Evolutionary conservation across 1,140 invertebrate genomes (phyloP).

Genomic region (Chironomus tepperi): DNA sequence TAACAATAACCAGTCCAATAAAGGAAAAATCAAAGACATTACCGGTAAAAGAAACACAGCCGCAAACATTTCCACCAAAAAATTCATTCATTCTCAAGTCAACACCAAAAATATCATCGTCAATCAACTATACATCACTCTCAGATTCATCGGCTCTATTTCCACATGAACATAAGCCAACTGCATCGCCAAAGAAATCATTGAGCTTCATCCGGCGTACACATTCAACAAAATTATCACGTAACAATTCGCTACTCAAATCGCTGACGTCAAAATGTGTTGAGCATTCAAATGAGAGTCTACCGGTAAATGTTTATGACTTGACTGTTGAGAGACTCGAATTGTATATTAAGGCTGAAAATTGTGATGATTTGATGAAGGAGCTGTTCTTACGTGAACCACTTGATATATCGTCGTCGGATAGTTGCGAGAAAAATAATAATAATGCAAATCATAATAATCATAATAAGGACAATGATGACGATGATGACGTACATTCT

Average conservation of each 20-base stretch:
- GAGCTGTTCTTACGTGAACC: constrained; percentile 32
- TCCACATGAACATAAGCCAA: background rate
- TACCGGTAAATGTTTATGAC: constrained; percentile 31
- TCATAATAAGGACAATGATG: constrained; percentile 31
- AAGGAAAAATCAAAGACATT: constrained; percentile 50
- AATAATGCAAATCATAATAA: constrained; percentile 25
- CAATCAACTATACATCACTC: constrained; percentile 26
- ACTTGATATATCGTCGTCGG: background rate
- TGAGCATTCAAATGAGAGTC: constrained; percentile 32
- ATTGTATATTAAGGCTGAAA: constrained; percentile 37
- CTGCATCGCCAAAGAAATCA: constrained; percentile 40
- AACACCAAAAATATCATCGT: constrained; percentile 32
- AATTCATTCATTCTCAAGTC: constrained; percentile 39
- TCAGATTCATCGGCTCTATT: constrained; percentile 31
- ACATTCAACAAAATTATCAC: constrained; percentile 59
- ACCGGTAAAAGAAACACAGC: constrained; percentile 34
- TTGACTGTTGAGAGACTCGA: constrained; percentile 35
- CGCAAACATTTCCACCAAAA: constrained; percentile 35
- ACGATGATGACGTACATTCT: constrained; percentile 53
- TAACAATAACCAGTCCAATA: constrained; percentile 38
- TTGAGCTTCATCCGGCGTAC: constrained; percentile 55
- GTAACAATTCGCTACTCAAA: constrained; percentile 51
- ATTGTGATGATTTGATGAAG: constrained; percentile 35
- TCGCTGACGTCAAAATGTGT: constrained; percentile 41
- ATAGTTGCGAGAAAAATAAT: background rate